Percentiles rank a stretch among this genome's conserved stretches.
These are phyloP conservation scores for Rhyzopertha dominica DNA, from an alignment of 1,140 invertebrate species.

Conservation along the genomic window DNA sequence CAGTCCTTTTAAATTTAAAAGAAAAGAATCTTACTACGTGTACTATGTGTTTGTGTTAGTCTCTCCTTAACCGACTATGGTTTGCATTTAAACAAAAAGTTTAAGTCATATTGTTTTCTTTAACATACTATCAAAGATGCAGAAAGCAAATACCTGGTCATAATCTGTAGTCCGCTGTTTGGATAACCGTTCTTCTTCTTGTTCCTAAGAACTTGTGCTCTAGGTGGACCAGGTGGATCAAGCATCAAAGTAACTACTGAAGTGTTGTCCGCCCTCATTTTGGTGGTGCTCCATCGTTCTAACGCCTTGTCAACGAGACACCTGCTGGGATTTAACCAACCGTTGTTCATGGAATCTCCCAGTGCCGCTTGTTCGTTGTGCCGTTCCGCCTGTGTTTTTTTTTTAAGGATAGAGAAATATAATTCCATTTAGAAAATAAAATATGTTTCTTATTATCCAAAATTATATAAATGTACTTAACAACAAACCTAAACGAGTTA, in stretches of 20 bases:
- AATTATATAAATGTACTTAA: too few species aligned
- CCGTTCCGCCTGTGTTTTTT: too few species aligned
- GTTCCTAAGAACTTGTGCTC: slow-evolving; percentile 56
- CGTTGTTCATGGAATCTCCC: slow-evolving; percentile 37
- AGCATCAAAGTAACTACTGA: slow-evolving; percentile 90
- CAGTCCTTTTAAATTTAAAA: background rate
- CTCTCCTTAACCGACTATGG: background rate
- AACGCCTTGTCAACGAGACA: slow-evolving; percentile 83
- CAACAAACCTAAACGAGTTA: too few species aligned
- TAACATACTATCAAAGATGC: background rate
- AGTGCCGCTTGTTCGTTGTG: slow-evolving; percentile 67
- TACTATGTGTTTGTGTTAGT: background rate
- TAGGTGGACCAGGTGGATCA: slow-evolving; percentile 82
- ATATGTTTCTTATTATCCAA: too few species aligned
- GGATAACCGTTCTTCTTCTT: slow-evolving; percentile 37
- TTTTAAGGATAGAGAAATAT: too few species aligned
- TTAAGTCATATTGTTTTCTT: background rate
- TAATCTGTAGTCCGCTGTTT: slow-evolving; percentile 35
- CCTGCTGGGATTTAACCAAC: slow-evolving; percentile 87
- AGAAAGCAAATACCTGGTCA: slow-evolving; percentile 21
- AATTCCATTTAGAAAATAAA: too few species aligned
- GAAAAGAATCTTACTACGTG: background rate
- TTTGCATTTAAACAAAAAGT: background rate
- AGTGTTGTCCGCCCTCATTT: slow-evolving; percentile 91
- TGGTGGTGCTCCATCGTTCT: slow-evolving; percentile 67